These are phyloP conservation scores for Machimus atricapillus DNA, from an alignment of 2,888 invertebrate genomes.

Conservation along the genomic window DNA sequence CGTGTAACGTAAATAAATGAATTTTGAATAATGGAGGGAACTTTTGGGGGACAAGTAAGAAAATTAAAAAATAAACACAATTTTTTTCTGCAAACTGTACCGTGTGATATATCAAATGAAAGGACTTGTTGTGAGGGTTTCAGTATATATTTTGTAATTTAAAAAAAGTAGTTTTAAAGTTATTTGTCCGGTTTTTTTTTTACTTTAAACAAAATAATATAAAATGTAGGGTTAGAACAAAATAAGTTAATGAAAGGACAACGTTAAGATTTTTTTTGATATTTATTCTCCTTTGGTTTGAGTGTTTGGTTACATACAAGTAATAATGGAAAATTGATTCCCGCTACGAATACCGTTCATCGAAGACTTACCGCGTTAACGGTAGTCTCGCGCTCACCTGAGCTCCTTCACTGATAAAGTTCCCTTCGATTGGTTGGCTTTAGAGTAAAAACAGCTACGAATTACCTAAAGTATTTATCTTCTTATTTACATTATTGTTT, in stretches of 20 bases:
- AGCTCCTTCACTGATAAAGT: not conserved
- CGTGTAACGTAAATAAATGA: too few species aligned
- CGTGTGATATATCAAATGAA: too few species aligned
- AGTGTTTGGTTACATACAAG: slow-evolving; percentile 31
- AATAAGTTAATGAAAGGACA: not conserved
- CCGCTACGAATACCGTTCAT: slow-evolving; percentile 2
- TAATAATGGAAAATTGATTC: slow-evolving; percentile 25
- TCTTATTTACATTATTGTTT: slow-evolving; percentile 31
- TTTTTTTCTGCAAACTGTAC: too few species aligned
- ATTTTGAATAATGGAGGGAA: too few species aligned
- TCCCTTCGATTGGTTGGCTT: not conserved
- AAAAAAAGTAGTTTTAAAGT: too few species aligned
- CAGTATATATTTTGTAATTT: too few species aligned
- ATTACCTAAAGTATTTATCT: not conserved
- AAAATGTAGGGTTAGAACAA: not conserved
- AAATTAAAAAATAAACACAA: too few species aligned
- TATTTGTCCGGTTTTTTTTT: too few species aligned
- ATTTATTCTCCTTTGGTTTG: slow-evolving; percentile 34
- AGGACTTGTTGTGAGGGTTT: too few species aligned
- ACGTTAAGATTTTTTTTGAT: slow-evolving; percentile 11
- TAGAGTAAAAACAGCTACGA: slow-evolving; percentile 26
- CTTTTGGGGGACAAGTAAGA: too few species aligned
- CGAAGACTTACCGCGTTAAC: not conserved
- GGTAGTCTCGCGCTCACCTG: not conserved
- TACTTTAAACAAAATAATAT: too few species aligned